phyloP scores from a whole-genome alignment of 2,113 vertebrate genomes.

The Ammodytes dubius region DNA sequence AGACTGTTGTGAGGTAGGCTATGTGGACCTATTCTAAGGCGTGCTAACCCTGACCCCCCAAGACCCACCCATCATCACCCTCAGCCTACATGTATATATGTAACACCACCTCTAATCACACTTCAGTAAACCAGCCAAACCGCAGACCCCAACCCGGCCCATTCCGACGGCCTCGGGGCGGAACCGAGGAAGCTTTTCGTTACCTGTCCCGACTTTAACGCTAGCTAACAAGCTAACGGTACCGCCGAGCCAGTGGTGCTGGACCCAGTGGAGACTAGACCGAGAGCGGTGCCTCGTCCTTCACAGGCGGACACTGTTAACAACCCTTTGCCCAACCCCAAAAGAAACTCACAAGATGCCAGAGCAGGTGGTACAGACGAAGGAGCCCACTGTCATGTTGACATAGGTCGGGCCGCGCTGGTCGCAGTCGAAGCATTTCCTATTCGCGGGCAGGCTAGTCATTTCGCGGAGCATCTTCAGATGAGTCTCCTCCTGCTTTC shows the following conservation, averaged over 20 bases:
- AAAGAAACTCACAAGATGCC: slow-evolving; percentile 93
- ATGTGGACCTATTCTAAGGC: no score
- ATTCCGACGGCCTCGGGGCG: slow-evolving; percentile 22
- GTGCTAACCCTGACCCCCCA: slow-evolving; percentile 38
- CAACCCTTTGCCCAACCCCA: background rate
- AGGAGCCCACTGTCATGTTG: slow-evolving; percentile 98
- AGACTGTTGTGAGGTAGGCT: slow-evolving; percentile 3
- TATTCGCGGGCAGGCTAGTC: slow-evolving; percentile 95
- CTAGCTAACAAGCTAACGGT: slow-evolving; percentile 73
- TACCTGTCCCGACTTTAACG: slow-evolving; percentile 58
- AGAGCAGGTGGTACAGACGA: slow-evolving; percentile 99
- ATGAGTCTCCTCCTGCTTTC: slow-evolving; percentile 99
- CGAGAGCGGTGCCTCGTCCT: slow-evolving; percentile 6
- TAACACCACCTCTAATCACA: background rate
- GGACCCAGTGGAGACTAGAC: background rate
- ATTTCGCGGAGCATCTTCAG: slow-evolving; percentile 98
- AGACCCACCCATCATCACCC: background rate
- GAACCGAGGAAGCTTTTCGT: slow-evolving; percentile 15
- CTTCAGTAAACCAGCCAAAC: slow-evolving; percentile 16
- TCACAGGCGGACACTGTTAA: background rate
- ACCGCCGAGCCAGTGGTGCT: slow-evolving; percentile 33
- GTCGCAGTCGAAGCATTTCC: slow-evolving; percentile 99
- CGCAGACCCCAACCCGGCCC: background rate
- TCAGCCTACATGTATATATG: background rate
- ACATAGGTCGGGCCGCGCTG: slow-evolving; percentile 99